Conservation (phyloP, 2,888 invertebrate genomes). For the Drosophila emarginata region DNA sequence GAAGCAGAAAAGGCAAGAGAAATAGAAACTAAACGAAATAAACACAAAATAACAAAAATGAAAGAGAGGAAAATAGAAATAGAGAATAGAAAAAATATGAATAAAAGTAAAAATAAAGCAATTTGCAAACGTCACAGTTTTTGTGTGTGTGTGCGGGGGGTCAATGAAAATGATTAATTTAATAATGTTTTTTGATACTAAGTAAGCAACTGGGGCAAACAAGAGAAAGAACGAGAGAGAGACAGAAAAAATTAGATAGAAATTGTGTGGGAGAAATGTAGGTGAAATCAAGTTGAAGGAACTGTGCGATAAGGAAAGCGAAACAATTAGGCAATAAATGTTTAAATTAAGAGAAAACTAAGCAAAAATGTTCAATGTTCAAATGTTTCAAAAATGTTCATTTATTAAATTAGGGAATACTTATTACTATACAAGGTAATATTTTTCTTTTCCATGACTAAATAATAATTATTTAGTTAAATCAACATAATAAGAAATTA, state of each 20-base stretch:
- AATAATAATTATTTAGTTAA: too few relatives aligned
- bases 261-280: not conserved
- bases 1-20: constrained; percentile 19
- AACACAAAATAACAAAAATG: constrained; percentile 34
- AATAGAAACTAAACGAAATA: constrained; percentile 42
- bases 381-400: too few relatives aligned
- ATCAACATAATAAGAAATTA: too few relatives aligned
- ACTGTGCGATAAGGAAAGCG: not conserved
- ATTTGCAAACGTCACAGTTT: constrained; percentile 54
- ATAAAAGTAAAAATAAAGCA: constrained; percentile 34
- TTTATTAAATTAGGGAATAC: too few relatives aligned
- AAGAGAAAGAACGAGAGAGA: constrained; percentile 12
- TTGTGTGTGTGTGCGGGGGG: constrained; percentile 11
- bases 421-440: too few relatives aligned
- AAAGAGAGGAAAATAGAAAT: constrained; percentile 30
- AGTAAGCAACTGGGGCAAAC: constrained; percentile 13
- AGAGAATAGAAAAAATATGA: constrained; percentile 41
- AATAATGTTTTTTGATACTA: constrained; percentile 18
- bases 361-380: too few relatives aligned
- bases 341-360: too few relatives aligned
- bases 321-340: not conserved
- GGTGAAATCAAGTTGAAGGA: constrained; percentile 7
- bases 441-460: too few relatives aligned
- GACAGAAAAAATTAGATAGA: constrained; percentile 2
- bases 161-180: constrained; percentile 53